Conservation (phyloP, 2,797 vertebrate genomes). For the Hapalemur alaotrensis region DNA sequence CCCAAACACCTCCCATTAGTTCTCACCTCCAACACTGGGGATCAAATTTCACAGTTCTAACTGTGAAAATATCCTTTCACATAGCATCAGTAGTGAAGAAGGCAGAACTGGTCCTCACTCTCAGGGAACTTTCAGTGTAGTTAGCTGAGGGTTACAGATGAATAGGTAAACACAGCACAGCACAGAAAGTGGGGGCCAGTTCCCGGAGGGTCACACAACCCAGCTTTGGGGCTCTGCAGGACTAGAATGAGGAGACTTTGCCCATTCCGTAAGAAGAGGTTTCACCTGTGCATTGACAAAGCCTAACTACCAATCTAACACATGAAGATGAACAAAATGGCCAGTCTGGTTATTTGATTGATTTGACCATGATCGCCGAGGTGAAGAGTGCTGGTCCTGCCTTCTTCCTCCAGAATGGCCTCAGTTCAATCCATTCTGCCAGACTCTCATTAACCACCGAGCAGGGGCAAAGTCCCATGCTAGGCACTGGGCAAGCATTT, state of each 20-base stretch:
- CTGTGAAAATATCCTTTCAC: background rate
- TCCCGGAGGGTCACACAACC: accelerated
- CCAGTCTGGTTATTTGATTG: background rate
- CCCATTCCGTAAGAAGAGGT: background rate
- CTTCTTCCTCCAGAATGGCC: background rate
- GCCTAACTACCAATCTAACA: background rate
- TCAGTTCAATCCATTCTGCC: background rate
- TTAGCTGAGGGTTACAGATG: background rate
- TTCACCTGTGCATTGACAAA: background rate
- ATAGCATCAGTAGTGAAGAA: too few relatives aligned
- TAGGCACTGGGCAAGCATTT: background rate
- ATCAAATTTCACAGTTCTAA: background rate
- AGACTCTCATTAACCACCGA: background rate
- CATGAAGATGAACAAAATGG: background rate
- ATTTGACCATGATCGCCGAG: background rate
- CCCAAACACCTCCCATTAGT: background rate
- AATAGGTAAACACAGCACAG: background rate
- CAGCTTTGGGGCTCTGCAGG: background rate
- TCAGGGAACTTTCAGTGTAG: too few relatives aligned
- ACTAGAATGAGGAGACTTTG: background rate
- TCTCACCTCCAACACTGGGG: background rate
- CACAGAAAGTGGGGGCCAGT: accelerated
- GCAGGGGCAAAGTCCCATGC: background rate
- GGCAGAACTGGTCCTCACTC: background rate
- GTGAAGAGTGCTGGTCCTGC: background rate